Percentiles rank a stretch among this genome's conserved stretches.
phyloP scores from a whole-genome alignment of 2,888 invertebrate species.

The Dyspetes luteomarginatus region DNA sequence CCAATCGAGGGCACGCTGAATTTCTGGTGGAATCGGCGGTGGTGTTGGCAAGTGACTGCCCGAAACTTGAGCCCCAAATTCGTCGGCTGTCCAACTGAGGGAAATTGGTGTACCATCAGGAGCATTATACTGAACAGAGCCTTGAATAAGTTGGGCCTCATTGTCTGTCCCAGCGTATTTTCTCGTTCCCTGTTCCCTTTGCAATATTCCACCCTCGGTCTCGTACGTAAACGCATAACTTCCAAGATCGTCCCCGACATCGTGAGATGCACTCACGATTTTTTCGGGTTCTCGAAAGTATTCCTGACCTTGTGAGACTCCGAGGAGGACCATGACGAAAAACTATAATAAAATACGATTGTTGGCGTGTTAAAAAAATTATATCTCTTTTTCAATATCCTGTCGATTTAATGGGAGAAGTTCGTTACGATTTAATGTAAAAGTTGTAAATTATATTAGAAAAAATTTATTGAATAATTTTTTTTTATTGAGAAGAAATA shows the following conservation, averaged over 20 bases:
- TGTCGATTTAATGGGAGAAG: too few relatives aligned
- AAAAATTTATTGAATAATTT: too few relatives aligned
- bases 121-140: constrained; percentile 82
- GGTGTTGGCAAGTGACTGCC: constrained; percentile 81
- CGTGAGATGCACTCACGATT: constrained; percentile 75
- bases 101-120: constrained; percentile 82
- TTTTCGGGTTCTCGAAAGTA: constrained; percentile 81
- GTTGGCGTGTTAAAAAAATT: too few relatives aligned
- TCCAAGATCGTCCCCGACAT: constrained; percentile 79
- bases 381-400: too few relatives aligned
- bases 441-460: too few relatives aligned
- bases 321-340: constrained; percentile 68
- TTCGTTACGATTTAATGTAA: too few relatives aligned
- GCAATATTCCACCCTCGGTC: constrained; percentile 81
- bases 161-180: constrained; percentile 81
- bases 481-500: too few relatives aligned
- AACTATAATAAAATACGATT: constrained; percentile 71
- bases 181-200: constrained; percentile 78
- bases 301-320: constrained; percentile 70
- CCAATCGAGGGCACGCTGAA: constrained; percentile 81
- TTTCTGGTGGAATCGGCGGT: constrained; percentile 81
- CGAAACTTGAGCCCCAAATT: constrained; percentile 80
- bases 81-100: constrained; percentile 82
- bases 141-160: constrained; percentile 81
- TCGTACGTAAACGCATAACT: constrained; percentile 80